A percentile compares a stretch with the other conserved stretches of the same genome.
phyloP scores from a whole-genome alignment of 2,113 vertebrate species.

The Chaenocephalus aceratus region DNA sequence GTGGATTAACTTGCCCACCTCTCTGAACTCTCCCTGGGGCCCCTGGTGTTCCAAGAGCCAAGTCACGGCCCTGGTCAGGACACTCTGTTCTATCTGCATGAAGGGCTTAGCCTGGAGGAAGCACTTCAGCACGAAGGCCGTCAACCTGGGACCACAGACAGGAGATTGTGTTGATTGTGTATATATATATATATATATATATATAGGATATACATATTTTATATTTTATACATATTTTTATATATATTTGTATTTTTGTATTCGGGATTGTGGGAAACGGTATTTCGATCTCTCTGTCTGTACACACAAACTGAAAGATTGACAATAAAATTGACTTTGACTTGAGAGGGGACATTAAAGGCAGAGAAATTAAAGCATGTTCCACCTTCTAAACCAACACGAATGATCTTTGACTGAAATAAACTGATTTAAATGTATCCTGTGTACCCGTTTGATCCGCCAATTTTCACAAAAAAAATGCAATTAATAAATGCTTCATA shows the following conservation, averaged over 20 bases:
- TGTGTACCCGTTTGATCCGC: too few relatives aligned
- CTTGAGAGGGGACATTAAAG: neutral
- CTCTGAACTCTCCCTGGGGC: conserved; percentile 87
- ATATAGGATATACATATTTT: too few relatives aligned
- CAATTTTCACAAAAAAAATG: too few relatives aligned
- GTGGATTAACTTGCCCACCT: conserved; percentile 88
- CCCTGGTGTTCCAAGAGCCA: conserved; percentile 88
- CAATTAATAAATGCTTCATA: too few relatives aligned
- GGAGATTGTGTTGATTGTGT: neutral
- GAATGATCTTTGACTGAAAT: neutral
- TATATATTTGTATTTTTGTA: too few relatives aligned
- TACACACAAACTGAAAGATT: too few relatives aligned
- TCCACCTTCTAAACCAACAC: neutral
- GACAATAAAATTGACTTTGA: too few relatives aligned
- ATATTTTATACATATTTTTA: too few relatives aligned
- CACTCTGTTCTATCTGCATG: conserved; percentile 85
- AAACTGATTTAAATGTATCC: neutral
- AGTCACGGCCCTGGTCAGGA: conserved; percentile 80
- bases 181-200: too few relatives aligned
- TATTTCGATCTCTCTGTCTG: too few relatives aligned
- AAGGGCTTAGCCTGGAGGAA: conserved; percentile 88
- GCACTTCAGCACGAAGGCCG: conserved; percentile 91
- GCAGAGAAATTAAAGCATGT: too few relatives aligned
- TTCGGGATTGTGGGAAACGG: too few relatives aligned
- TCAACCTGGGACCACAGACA: conserved; percentile 84